These are phyloP conservation scores for Subanguina moxae DNA, from an alignment of 1,140 invertebrate genomes.

Conservation along the genomic window DNA sequence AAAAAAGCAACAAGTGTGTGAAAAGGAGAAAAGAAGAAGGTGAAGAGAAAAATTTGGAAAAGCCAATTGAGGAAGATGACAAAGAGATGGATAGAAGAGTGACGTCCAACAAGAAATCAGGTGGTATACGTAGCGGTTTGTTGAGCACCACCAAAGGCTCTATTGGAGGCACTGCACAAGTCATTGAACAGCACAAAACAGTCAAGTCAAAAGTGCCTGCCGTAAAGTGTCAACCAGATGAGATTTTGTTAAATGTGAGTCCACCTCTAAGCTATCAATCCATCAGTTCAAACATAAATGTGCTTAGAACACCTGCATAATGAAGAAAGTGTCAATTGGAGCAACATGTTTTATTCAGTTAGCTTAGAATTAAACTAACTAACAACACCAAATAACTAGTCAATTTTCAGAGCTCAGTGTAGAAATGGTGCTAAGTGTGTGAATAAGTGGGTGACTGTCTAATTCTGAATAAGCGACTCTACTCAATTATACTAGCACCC, in stretches of 20 bases:
- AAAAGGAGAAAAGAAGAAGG: neutral
- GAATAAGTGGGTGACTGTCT: neutral
- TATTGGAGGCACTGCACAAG: neutral
- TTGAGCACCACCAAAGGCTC: neutral
- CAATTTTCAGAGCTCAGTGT: neutral
- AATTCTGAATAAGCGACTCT: too few relatives aligned
- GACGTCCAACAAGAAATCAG: constrained; percentile 3
- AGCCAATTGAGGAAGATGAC: constrained; percentile 16
- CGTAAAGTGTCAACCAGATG: neutral
- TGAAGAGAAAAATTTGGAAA: neutral
- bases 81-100: constrained; percentile 10
- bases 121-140: neutral
- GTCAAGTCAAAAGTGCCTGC: neutral
- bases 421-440: neutral
- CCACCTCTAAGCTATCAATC: too few relatives aligned
- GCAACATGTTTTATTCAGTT: neutral
- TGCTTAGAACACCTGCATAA: neutral
- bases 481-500: too few relatives aligned
- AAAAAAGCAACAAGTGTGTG: constrained; percentile 4
- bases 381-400: too few relatives aligned
- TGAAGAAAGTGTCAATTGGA: neutral
- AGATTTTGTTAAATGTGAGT: neutral
- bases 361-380: neutral
- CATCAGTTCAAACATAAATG: too few relatives aligned
- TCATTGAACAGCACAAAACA: neutral